Percentiles rank a stretch among this genome's conserved stretches.
Evolutionary conservation across 2,797 vertebrate genomes (phyloP).

Genomic region (Phoeniculus purpureus): DNA sequence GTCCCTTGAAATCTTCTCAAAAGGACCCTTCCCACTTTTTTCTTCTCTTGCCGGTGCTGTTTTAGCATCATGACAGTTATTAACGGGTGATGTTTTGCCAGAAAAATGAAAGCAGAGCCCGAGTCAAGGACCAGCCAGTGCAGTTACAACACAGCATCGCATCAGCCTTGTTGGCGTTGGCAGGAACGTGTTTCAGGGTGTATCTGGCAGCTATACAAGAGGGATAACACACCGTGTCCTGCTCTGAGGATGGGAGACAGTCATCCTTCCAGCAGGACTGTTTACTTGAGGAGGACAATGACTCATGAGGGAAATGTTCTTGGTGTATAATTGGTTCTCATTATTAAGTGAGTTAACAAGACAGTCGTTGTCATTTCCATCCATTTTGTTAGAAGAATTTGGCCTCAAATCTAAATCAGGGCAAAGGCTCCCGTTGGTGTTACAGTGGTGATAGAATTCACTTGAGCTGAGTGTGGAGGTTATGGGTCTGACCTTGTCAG

Average conservation of each 20-base stretch:
- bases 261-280: neutral
- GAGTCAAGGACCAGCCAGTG: neutral
- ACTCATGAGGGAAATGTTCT: neutral
- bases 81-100: neutral
- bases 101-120: neutral
- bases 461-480: neutral
- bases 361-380: neutral
- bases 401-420: neutral
- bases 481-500: neutral
- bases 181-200: neutral
- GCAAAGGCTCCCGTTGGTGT: neutral
- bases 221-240: neutral
- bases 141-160: neutral
- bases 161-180: neutral
- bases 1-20: neutral
- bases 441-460: neutral
- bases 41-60: neutral
- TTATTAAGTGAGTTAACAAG: neutral
- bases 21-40: fast-evolving
- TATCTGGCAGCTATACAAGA: neutral
- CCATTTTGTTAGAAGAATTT: neutral
- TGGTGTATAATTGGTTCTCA: neutral
- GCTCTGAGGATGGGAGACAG: neutral
- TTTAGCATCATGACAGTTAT: neutral
- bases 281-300: neutral